These are phyloP conservation scores for Galeruca laticollis DNA, from an alignment of 2,888 invertebrate species.

Conservation along the genomic window DNA sequence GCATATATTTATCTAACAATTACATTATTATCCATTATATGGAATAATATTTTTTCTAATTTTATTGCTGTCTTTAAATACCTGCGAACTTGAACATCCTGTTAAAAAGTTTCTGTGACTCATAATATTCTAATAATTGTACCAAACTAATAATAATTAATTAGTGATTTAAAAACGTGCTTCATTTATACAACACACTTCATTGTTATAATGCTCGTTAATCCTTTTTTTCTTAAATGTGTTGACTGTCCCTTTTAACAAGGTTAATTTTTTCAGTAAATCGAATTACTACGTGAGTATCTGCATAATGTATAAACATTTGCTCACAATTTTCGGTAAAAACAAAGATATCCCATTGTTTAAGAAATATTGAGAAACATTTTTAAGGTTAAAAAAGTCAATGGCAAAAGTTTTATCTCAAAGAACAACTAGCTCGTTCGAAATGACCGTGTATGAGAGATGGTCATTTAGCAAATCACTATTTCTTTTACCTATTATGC, in stretches of 20 bases:
- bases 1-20: constrained; percentile 6
- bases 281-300: background rate
- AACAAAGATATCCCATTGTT: constrained; percentile 12
- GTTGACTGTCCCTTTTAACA: background rate
- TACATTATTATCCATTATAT: background rate
- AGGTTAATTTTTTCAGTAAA: constrained; percentile 1
- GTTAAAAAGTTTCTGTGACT: background rate
- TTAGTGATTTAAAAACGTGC: no score
- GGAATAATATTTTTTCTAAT: background rate
- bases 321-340: background rate
- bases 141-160: no score
- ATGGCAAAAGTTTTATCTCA: constrained; percentile 1
- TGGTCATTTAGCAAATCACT: constrained; percentile 4
- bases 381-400: constrained; percentile 19
- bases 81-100: constrained; percentile 3
- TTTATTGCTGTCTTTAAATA: background rate
- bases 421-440: background rate
- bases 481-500: constrained; percentile 8
- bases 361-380: constrained; percentile 2
- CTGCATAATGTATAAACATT: no score
- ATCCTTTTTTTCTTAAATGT: no score
- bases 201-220: no score
- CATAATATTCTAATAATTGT: no score
- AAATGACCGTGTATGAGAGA: constrained; percentile 13
- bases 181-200: no score